Conservation (phyloP, 2,888 invertebrate genomes). For the Platerodrilus igneus region DNA sequence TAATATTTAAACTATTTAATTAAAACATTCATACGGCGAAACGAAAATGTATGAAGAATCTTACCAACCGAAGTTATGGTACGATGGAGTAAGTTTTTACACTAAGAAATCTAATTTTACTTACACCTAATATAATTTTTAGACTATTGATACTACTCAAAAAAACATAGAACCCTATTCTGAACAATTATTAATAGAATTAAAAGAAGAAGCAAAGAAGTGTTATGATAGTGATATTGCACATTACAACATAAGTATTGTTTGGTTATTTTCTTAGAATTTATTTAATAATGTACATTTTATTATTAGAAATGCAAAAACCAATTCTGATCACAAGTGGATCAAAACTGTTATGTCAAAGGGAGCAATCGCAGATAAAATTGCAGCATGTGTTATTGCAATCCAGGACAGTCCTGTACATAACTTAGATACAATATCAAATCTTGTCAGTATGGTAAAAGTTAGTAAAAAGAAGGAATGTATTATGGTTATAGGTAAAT, state of each 20-base stretch:
- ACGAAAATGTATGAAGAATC: too few relatives aligned
- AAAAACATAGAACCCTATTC: constrained; percentile 42
- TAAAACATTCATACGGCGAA: too few relatives aligned
- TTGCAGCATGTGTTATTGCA: constrained; percentile 76
- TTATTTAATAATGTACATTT: too few relatives aligned
- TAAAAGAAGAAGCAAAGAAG: constrained; percentile 63
- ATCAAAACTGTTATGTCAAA: constrained; percentile 70
- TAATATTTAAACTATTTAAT: too few relatives aligned
- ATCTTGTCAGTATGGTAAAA: constrained; percentile 71
- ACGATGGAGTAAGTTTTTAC: constrained; percentile 9
- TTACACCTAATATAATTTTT: neutral
- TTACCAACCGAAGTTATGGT: constrained; percentile 12
- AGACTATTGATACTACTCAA: neutral
- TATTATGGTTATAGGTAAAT: constrained; percentile 59
- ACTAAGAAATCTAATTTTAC: neutral
- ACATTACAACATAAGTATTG: constrained; percentile 59
- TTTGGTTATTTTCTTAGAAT: constrained; percentile 11
- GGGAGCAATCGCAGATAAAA: constrained; percentile 80
- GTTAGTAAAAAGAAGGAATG: constrained; percentile 73
- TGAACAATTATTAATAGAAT: constrained; percentile 54
- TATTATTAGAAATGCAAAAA: constrained; percentile 55
- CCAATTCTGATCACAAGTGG: constrained; percentile 68
- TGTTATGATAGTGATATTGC: constrained; percentile 61
- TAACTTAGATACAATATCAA: constrained; percentile 64
- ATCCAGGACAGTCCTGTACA: constrained; percentile 82